Conservation (phyloP, 2,888 invertebrate species). For the Pachymerium ferrugineum region DNA sequence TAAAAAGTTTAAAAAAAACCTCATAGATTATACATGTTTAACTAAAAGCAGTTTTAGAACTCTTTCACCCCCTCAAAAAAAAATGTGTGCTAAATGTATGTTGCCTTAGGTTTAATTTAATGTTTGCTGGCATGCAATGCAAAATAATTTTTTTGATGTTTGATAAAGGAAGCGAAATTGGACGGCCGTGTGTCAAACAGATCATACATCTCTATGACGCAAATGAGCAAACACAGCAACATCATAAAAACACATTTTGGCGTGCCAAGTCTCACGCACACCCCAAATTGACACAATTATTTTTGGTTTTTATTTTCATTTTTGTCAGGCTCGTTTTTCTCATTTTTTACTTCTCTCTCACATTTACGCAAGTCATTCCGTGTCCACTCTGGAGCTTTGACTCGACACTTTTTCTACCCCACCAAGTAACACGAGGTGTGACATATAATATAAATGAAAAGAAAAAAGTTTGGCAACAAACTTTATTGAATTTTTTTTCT, state of each 20-base stretch:
- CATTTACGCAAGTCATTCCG: neutral
- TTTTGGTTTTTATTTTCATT: neutral
- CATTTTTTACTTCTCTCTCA: neutral
- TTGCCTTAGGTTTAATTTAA: too few species aligned
- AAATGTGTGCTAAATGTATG: too few species aligned
- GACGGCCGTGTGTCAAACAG: constrained; percentile 18
- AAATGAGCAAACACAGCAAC: constrained; percentile 25
- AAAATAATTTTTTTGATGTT: neutral
- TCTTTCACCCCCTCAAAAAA: too few species aligned
- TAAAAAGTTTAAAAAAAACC: too few species aligned
- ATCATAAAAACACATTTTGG: neutral
- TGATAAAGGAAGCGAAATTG: neutral
- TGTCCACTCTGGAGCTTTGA: constrained; percentile 10
- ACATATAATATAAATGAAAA: too few species aligned
- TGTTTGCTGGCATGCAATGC: neutral
- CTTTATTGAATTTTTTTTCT: constrained; percentile 6
- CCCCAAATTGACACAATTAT: neutral
- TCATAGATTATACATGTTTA: too few species aligned
- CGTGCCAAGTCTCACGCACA: constrained; percentile 10
- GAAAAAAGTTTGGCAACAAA: neutral
- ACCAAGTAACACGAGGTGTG: too few species aligned
- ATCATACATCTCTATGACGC: constrained; percentile 11
- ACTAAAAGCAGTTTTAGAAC: too few species aligned
- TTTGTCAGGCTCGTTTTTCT: neutral
- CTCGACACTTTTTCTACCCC: neutral